A percentile compares a stretch with the other conserved stretches of the same genome.
These are phyloP conservation scores for Magallana ariakensis DNA, from an alignment of 1,140 invertebrate genomes.

Conservation along the genomic window DNA sequence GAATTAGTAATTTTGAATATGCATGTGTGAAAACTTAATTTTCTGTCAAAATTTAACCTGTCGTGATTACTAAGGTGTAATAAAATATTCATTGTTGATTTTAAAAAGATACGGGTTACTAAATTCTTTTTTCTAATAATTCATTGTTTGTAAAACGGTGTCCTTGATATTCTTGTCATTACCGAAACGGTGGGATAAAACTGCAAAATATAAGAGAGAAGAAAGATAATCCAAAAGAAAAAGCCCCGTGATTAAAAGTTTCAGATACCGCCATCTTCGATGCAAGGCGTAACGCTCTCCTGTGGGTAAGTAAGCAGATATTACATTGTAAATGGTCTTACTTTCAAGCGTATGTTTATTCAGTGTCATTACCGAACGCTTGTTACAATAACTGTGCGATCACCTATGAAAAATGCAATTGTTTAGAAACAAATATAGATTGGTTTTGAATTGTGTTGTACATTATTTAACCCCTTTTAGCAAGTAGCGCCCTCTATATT, in stretches of 20 bases:
- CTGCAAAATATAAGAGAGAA: conserved; percentile 10
- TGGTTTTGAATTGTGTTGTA: background rate
- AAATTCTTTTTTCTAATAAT: background rate
- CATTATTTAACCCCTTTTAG: background rate
- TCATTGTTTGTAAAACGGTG: conserved; percentile 2
- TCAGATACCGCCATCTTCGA: background rate
- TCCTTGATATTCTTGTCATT: background rate
- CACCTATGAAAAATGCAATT: conserved; percentile 15
- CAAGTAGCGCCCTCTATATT: conserved; percentile 6
- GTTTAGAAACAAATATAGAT: conserved; percentile 2
- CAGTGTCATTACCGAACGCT: conserved; percentile 7
- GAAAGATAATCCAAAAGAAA: conserved; percentile 3
- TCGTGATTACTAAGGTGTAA: background rate
- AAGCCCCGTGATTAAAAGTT: background rate
- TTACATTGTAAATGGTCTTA: background rate
- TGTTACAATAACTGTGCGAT: conserved; percentile 3
- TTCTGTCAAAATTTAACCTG: conserved; percentile 10
- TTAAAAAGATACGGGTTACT: background rate
- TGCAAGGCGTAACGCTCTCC: background rate
- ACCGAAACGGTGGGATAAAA: background rate
- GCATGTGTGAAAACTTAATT: background rate
- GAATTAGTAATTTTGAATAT: background rate
- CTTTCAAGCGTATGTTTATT: conserved; percentile 16
- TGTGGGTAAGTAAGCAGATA: conserved; percentile 27
- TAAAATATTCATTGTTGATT: background rate